Conservation (phyloP, 2,888 invertebrate species). For the Melanargia galathea region DNA sequence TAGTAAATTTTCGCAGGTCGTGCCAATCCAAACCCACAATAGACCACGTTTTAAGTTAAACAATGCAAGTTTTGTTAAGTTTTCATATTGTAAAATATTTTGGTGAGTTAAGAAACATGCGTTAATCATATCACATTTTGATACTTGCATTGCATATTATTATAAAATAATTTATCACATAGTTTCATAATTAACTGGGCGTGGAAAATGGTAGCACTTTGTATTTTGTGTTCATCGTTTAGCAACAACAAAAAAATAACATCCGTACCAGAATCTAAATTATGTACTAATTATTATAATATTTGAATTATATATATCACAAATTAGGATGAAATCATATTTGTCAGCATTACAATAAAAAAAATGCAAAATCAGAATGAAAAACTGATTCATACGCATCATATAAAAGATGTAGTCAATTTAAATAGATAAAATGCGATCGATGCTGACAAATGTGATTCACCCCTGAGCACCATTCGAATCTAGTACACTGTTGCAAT, state of each 20-base stretch:
- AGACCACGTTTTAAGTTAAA: slow-evolving; percentile 70
- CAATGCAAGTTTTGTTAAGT: slow-evolving; percentile 49
- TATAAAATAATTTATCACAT: slow-evolving; percentile 21
- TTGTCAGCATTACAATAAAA: too few relatives aligned
- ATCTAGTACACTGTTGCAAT: slow-evolving; percentile 4
- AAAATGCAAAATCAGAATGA: too few relatives aligned
- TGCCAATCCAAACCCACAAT: slow-evolving; percentile 47
- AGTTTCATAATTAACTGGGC: slow-evolving; percentile 37
- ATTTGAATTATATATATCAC: slow-evolving; percentile 3
- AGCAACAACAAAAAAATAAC: background rate
- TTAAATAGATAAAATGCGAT: too few relatives aligned
- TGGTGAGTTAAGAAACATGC: slow-evolving; percentile 60
- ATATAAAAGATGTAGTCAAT: too few relatives aligned
- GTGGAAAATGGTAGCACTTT: slow-evolving; percentile 44
- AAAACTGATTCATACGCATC: too few relatives aligned
- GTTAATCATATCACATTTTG: slow-evolving; percentile 40
- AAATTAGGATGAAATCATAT: too few relatives aligned
- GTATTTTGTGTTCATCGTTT: slow-evolving; percentile 15
- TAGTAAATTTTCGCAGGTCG: slow-evolving; percentile 68
- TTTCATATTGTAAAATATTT: slow-evolving; percentile 52
- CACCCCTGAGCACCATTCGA: background rate
- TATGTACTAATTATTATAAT: slow-evolving; percentile 8
- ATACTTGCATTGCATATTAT: slow-evolving; percentile 3
- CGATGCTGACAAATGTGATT: too few relatives aligned
- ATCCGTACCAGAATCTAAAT: background rate